Percentiles rank a stretch among this genome's conserved stretches.
phyloP scores from a whole-genome alignment of 2,888 invertebrate species.

The Cataglyphis cursor region DNA sequence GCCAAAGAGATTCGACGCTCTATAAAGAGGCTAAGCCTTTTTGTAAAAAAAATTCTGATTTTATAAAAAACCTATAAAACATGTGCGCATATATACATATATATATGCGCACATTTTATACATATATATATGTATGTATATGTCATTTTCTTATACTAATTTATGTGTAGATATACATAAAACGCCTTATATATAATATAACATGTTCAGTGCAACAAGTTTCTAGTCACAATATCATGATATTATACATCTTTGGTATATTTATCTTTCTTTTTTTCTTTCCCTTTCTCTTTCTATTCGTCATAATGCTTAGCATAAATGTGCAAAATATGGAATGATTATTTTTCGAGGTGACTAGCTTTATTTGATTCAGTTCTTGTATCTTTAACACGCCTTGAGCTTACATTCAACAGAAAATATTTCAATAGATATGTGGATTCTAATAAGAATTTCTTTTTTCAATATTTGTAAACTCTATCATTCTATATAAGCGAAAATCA shows the following conservation, averaged over 20 bases:
- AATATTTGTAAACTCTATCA: slow-evolving; percentile 2
- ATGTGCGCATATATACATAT: slow-evolving; percentile 59
- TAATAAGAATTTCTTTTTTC: background rate
- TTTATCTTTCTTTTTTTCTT: background rate
- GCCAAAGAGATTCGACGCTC: background rate
- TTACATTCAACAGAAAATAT: slow-evolving; percentile 44
- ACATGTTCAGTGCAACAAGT: slow-evolving; percentile 37
- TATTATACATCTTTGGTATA: slow-evolving; percentile 45
- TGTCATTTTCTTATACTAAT: slow-evolving; percentile 58
- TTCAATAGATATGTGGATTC: background rate
- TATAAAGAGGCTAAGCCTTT: background rate
- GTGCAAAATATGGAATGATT: slow-evolving; percentile 60
- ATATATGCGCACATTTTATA: slow-evolving; percentile 43
- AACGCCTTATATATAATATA: slow-evolving; percentile 38
- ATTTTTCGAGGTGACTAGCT: slow-evolving; percentile 62
- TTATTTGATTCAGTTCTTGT: slow-evolving; percentile 66
- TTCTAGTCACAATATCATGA: background rate
- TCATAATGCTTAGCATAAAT: slow-evolving; percentile 33
- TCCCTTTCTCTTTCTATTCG: background rate
- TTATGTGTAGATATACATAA: slow-evolving; percentile 55
- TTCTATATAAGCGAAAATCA: slow-evolving; percentile 2
- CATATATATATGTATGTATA: slow-evolving; percentile 62
- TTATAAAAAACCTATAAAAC: slow-evolving; percentile 11
- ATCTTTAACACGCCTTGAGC: slow-evolving; percentile 52
- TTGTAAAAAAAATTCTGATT: slow-evolving; percentile 1